phyloP scores from a whole-genome alignment of 2,797 vertebrate species.

The Phoebastria nigripes region DNA sequence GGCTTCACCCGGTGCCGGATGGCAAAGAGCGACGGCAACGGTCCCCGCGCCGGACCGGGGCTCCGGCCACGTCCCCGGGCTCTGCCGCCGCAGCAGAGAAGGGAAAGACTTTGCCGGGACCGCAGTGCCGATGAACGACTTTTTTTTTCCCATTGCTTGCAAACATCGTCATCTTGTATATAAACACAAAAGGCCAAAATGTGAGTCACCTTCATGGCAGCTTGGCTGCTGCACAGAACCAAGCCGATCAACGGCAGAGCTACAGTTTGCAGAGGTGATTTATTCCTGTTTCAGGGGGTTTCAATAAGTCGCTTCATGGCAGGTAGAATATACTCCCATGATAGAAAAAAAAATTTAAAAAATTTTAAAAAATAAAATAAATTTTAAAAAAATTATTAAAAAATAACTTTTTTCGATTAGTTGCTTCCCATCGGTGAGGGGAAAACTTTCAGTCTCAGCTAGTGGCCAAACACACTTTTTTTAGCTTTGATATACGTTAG shows the following conservation, averaged over 20 bases:
- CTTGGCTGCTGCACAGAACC: not conserved
- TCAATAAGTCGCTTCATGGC: not conserved
- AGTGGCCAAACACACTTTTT: not conserved
- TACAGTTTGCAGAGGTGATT: not conserved
- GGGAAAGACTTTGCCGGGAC: not conserved
- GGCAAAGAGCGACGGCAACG: accelerated
- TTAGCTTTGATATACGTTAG: not conserved
- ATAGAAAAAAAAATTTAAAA: not conserved
- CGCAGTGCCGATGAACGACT: accelerated
- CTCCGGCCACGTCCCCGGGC: accelerated
- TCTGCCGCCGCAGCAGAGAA: not conserved
- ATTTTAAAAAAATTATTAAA: not conserved
- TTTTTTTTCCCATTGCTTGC: not conserved
- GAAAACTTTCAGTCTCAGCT: not conserved
- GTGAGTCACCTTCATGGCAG: conserved; percentile 30
- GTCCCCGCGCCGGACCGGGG: accelerated
- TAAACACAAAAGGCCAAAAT: conserved; percentile 28
- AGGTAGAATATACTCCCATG: not conserved
- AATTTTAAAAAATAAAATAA: not conserved
- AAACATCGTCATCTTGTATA: not conserved
- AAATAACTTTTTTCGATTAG: not conserved
- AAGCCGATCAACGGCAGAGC: not conserved
- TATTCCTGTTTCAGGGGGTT: not conserved
- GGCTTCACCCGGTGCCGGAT: accelerated
- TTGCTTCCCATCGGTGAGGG: not conserved